Conservation (phyloP, 30 jellyfish, hydroid and myxozoan genomes). For the Chironex yamaguchii region DNA sequence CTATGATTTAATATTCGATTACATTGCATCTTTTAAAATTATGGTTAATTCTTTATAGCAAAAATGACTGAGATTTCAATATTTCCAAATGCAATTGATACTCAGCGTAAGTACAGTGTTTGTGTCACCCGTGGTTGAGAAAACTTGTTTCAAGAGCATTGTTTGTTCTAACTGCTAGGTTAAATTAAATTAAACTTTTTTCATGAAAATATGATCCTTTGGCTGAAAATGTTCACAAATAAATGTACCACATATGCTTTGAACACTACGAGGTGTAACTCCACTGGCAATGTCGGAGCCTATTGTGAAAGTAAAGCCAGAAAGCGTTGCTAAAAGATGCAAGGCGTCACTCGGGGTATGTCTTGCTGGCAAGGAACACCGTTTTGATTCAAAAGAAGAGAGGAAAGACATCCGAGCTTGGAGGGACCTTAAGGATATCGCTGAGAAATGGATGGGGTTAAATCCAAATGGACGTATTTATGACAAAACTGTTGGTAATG, state of each 20-base stretch:
- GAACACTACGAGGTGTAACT: slow-evolving; percentile 19
- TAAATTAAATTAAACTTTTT: too few species aligned
- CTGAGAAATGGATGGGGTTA: slow-evolving; percentile 23
- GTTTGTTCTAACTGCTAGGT: too few species aligned
- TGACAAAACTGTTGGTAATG: slow-evolving; percentile 3
- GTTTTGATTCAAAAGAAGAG: slow-evolving; percentile 46
- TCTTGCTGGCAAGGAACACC: slow-evolving; percentile 47
- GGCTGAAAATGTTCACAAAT: too few species aligned
- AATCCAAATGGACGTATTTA: slow-evolving; percentile 19
- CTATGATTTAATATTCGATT: too few species aligned
- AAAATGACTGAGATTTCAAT: too few species aligned
- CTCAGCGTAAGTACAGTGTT: too few species aligned
- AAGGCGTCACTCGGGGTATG: slow-evolving; percentile 47
- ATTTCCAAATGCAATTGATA: too few species aligned
- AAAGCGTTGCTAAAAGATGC: slow-evolving; percentile 40
- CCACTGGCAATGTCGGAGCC: slow-evolving; percentile 35
- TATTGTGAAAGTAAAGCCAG: slow-evolving; percentile 24
- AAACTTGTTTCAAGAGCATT: too few species aligned
- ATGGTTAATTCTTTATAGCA: too few species aligned
- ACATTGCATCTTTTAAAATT: too few species aligned
- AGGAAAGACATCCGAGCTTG: slow-evolving; percentile 39
- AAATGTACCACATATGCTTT: background rate
- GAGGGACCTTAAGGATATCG: slow-evolving; percentile 18
- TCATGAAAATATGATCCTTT: too few species aligned
- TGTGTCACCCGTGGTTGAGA: too few species aligned